Evolutionary conservation across 2,113 vertebrate species (phyloP).

Genomic region (Oxyura jamaicensis): DNA sequence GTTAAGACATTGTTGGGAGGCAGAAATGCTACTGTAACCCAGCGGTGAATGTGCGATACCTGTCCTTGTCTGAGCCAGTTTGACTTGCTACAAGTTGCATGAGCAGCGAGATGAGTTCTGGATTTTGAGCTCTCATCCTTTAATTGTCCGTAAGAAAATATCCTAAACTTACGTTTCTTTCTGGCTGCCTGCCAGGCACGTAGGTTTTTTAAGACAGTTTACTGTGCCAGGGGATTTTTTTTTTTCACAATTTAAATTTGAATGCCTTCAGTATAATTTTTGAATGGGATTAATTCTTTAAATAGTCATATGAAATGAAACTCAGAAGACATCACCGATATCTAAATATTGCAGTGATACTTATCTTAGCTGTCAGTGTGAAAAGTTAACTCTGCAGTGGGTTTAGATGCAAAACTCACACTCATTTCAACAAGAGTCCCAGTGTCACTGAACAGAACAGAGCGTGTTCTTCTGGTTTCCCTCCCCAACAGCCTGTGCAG

Average conservation of each 20-base stretch:
- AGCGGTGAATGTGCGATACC: rapidly evolving
- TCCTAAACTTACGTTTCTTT: not conserved
- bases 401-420: not conserved
- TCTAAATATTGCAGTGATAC: not conserved
- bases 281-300: not conserved
- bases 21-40: rapidly evolving
- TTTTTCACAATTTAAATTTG: not conserved
- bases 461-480: not conserved
- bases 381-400: not conserved
- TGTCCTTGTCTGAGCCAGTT: not conserved
- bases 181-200: rapidly evolving
- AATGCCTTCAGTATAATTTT: not conserved
- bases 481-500: not conserved
- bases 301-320: not conserved
- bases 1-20: not conserved
- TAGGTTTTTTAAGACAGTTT: not conserved
- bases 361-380: not conserved
- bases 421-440: not conserved
- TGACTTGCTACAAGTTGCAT: not conserved
- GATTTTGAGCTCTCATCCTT: not conserved
- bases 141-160: not conserved
- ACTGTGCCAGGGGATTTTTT: not conserved
- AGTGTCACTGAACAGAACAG: not conserved
- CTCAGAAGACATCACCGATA: not conserved
- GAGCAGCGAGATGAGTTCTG: not conserved